Evolutionary conservation across 2,797 vertebrate genomes (phyloP), one percentile per base, ranked within the genome.

Genomic region (Cirrhinus molitorella): DNA sequence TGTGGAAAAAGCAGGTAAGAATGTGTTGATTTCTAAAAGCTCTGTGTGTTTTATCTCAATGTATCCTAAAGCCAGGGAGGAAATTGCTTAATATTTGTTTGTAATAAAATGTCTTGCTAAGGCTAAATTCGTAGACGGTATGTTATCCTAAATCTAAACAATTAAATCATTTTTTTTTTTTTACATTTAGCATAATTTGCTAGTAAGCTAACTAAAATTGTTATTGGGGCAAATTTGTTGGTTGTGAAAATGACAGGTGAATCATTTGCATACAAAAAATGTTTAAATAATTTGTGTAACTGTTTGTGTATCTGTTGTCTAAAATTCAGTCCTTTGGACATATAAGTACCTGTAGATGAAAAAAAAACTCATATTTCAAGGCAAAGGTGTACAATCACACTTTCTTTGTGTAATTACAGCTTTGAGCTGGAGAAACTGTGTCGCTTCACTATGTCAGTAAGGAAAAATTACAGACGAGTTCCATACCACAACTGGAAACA

Each of bases 401-500:
- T 63, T 16, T 72, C 11, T 71, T 47, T 74, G 19, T 61, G 14
- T 79, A 2, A 31, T 66, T 40, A 6, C 84, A 99, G 98, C 93
- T 99, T 99, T 91, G 98, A 99, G 86, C 94, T 97, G 89, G 98
- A 99, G 90, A 99, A 99, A 90, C 86, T 99, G 45, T 99, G 98
- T 88, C 96, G 98, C 34, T 99, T 99, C 87, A 99, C 97, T 43
- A 99, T 99, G 98, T 99, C 98, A 0, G 98, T 99, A 78, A 96
- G 97, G 91, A 99, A 99, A 92, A 99, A 99, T 91, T 99, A 99
- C 91, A 95, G 98, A 4, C 96, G 98, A 16, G 98, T 99, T 85
- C 98, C 98, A 34, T 99, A 99, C 90, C 98, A 99, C 95, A 99
- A 99, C 93, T 99, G 98, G 98, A 99, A 99, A 87, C 98, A 99